Percentiles rank a stretch among this genome's conserved stretches.
Conservation (phyloP, 1,140 invertebrate genomes). For the Stegodyphus dumicola region DNA sequence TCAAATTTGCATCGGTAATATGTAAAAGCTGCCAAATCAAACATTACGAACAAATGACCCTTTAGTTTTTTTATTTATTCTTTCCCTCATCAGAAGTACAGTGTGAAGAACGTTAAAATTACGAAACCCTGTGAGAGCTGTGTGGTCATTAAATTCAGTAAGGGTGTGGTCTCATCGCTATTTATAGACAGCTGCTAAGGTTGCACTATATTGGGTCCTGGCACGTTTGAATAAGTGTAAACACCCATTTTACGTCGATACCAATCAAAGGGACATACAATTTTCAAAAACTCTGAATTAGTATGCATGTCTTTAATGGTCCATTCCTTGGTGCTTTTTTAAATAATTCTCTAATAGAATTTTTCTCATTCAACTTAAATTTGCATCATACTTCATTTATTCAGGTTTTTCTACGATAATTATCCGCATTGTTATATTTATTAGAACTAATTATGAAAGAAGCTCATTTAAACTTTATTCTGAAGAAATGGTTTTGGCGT, state of each 20-base stretch:
- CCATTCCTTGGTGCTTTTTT: no score
- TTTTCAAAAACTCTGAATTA: neutral
- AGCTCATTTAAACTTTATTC: neutral
- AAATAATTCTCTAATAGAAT: no score
- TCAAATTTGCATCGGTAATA: neutral
- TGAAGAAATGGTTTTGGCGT: no score
- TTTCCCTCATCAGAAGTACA: no score
- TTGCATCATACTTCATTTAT: no score
- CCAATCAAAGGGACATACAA: neutral
- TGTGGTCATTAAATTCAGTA: slow-evolving; percentile 49
- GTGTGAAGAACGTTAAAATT: slow-evolving; percentile 34
- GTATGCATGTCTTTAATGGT: no score
- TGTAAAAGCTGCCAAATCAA: slow-evolving; percentile 13
- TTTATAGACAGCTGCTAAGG: slow-evolving; percentile 29
- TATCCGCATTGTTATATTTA: neutral
- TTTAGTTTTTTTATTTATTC: no score
- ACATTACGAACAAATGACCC: neutral
- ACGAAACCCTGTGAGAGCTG: slow-evolving; percentile 16
- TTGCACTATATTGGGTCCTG: slow-evolving; percentile 20
- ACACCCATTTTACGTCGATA: slow-evolving; percentile 2
- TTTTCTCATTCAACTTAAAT: no score
- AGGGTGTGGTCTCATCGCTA: slow-evolving; percentile 42
- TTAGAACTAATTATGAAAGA: neutral
- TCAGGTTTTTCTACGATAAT: neutral
- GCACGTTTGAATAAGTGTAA: slow-evolving; percentile 2